Conservation (phyloP, 2,888 invertebrate genomes). For the Brenthis daphne region DNA sequence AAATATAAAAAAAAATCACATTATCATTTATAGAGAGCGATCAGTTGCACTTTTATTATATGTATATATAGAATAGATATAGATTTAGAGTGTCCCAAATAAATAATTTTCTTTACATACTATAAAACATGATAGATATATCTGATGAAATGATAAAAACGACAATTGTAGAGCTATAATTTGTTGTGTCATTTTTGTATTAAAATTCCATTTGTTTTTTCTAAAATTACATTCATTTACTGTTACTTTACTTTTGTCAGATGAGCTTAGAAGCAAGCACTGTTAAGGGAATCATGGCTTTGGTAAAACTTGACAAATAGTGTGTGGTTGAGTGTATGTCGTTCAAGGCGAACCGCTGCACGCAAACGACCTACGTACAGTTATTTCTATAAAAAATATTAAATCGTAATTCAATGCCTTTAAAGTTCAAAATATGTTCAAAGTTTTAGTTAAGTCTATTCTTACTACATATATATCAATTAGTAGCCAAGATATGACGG, state of each 20-base stretch:
- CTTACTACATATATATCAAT: slow-evolving; percentile 1
- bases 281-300: slow-evolving; percentile 12
- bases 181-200: too few species aligned
- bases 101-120: too few species aligned
- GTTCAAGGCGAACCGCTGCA: slow-evolving; percentile 53
- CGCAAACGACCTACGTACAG: slow-evolving; percentile 39
- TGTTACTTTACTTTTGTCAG: background rate
- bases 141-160: too few species aligned
- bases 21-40: too few species aligned
- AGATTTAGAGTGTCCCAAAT: too few species aligned
- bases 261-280: background rate
- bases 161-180: too few species aligned
- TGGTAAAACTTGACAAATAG: slow-evolving; percentile 35
- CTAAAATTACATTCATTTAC: too few species aligned
- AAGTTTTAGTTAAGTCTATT: slow-evolving; percentile 11
- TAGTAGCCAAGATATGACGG: slow-evolving; percentile 23
- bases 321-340: slow-evolving; percentile 46
- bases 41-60: too few species aligned
- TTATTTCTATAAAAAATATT: background rate
- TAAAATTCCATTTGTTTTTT: too few species aligned
- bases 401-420: slow-evolving; percentile 4
- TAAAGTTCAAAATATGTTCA: slow-evolving; percentile 13
- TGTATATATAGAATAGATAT: too few species aligned
- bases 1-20: background rate
- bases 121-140: too few species aligned